Base-by-base conservation (phyloP, 2,797 vertebrate species). In the Rhinella marina region DNA sequence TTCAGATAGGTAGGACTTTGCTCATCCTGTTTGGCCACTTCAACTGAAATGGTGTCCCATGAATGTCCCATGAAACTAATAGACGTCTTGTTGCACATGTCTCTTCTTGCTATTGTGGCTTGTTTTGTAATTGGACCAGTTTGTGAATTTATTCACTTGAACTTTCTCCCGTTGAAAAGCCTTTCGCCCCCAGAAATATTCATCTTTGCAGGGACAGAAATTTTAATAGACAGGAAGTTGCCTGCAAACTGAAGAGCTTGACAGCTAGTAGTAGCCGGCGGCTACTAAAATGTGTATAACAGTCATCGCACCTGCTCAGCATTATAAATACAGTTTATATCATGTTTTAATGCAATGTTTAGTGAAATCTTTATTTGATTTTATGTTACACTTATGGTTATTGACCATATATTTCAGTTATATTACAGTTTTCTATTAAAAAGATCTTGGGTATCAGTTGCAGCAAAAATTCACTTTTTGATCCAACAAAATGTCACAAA, bases 181-280 rank as follows among this genome's bases (percentile, higher is more conserved):
- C 16, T 81, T 81, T n/a, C 17, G 80, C 61, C 80, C 61, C 61
- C 10, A 81, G 80, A 66, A 64, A 66, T 64, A 3, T 50, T 81
- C 41, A 64, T 66, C 59, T 64, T 64, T 25, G 80, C 32, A 64
- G 17, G 80, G 41, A 64, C 21, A 25, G 17, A 81, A 50, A 81
- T 81, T 21, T 64, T 50, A 50, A 16, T 48, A 50, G 32, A 50
- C 59, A 62, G 13, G 1, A 64, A 66, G 41, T 64, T 81, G 59
- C 32, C 12, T 16, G 19, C 8, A 66, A 54, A 14, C 73, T 16
- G 50, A 77, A 54, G 12, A 77, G 23, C 73, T n/a, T 77, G 73
- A 77, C 21, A 1, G 73, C 73, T 41, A 41, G 32, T 41, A 41
- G 32, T 41, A 41, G 32, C 32, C 32, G 3, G 32, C 32, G 32